Base-by-base conservation (phyloP, 2,797 vertebrate species). In the Mormyrus proboscirostris region DNA sequence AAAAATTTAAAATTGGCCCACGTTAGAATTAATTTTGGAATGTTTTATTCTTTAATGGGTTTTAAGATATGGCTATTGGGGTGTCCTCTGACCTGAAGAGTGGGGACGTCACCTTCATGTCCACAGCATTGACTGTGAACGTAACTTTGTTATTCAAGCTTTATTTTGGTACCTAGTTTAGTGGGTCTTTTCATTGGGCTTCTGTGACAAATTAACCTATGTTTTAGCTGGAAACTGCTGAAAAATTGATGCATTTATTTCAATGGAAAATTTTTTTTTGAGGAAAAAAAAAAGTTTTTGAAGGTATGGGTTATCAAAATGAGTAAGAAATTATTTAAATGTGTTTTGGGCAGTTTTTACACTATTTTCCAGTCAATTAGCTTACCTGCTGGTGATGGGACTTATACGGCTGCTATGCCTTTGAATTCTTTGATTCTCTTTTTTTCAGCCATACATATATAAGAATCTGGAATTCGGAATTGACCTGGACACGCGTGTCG, bases 391-490 rank as follows among this genome's bases (percentile, higher is more conserved):
- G 29, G 41, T 2, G n/a, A 14, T 57, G 7, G 47, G 1, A 0
- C 8, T 65, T n/a, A 19, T 16, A 69, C 22, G 29, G 86, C 55
- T 79, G 38, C 38, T n/a, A 9, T 4, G 19, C 19, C 41, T 25
- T n/a, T 83, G 19, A 50, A 25, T 57, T 19, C 53, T 55, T 25
- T 84, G 22, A 22, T 14, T 50, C 38, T 22, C 38, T 1, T 55
- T 1, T 91, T 49, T 79, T 25, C 90, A 99, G 98, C 98, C 98
- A 0, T 91, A 96, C 93, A 99, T 99, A 93, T 99, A 99, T 92
- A 98, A 95, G 92, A 96, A 98, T 91, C 93, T 99, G 93, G 99
- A 99, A 93, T 99, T 99, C 93, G 99, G 99, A 82, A 99, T 99
- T 55, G 99, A 99, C 92, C 93, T 99, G 91, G 98, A 99, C 91